phyloP scores from a whole-genome alignment of 2,113 vertebrate genomes.

The Scatophagus argus region DNA sequence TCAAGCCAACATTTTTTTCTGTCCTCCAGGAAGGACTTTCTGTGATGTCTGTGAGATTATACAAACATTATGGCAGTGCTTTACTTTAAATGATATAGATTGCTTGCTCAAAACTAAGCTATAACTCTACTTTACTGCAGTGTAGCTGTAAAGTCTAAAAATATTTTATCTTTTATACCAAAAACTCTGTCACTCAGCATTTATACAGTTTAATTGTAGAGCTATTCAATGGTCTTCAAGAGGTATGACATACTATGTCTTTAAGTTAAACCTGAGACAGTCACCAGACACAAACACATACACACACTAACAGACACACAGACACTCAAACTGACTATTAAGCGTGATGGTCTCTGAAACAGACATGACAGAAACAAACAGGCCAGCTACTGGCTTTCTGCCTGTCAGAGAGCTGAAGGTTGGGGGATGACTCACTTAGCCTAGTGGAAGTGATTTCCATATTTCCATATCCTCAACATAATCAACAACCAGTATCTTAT shows the following conservation, averaged over 20 bases:
- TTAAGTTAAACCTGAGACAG: constrained; percentile 21
- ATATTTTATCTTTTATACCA: background rate
- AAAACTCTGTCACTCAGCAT: constrained; percentile 4
- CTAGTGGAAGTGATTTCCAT: constrained; percentile 51
- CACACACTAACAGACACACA: background rate
- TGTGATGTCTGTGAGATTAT: constrained; percentile 48
- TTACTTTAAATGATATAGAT: constrained; percentile 49
- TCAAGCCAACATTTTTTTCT: constrained; percentile 56
- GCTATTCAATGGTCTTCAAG: background rate
- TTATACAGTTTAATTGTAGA: background rate
- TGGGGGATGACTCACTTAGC: constrained; percentile 61
- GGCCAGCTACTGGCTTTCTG: constrained; percentile 45
- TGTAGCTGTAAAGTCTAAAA: background rate
- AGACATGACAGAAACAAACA: constrained; percentile 74
- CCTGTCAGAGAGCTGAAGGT: constrained; percentile 52
- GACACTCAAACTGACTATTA: constrained; percentile 8
- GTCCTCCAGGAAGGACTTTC: constrained; percentile 64
- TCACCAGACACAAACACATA: background rate
- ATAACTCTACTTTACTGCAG: background rate
- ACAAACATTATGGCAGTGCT: constrained; percentile 37
- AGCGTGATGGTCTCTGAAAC: constrained; percentile 51
- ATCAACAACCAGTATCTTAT: constrained; percentile 34
- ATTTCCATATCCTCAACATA: constrained; percentile 56
- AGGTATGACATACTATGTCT: constrained; percentile 3
- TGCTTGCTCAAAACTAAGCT: constrained; percentile 23